phyloP scores from a whole-genome alignment of 2,113 vertebrate species.

The Paramormyrops kingsleyae region DNA sequence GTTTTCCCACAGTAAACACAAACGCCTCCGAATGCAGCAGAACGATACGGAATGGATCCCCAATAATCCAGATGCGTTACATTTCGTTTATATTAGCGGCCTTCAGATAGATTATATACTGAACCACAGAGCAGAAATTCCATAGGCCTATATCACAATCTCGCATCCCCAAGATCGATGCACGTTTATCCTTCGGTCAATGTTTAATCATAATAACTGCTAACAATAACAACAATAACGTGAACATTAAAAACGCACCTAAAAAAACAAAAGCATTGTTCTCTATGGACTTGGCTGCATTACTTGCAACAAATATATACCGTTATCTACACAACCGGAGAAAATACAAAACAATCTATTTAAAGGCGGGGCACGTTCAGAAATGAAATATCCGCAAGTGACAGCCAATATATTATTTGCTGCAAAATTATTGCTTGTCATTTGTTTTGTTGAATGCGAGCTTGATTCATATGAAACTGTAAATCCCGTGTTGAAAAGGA shows the following conservation, averaged over 20 bases:
- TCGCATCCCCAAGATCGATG: background rate
- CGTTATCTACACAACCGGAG: background rate
- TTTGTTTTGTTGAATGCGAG: background rate
- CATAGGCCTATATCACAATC: background rate
- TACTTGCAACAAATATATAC: background rate
- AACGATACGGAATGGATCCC: background rate
- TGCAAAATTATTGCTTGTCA: background rate
- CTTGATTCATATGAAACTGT: background rate
- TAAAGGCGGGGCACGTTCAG: background rate
- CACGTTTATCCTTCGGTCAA: background rate
- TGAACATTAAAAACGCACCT: background rate
- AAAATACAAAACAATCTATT: background rate
- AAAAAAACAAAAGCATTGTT: background rate
- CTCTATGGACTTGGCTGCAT: background rate
- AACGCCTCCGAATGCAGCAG: background rate
- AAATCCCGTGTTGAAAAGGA: background rate
- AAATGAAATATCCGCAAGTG: background rate
- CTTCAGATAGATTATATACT: background rate
- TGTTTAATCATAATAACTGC: background rate
- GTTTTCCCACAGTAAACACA: background rate
- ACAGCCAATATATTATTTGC: background rate
- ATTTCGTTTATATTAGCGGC: background rate
- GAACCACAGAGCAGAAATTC: background rate
- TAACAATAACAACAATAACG: background rate
- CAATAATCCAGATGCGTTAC: background rate